Evolutionary conservation across 2,113 vertebrate genomes (phyloP).

Genomic region (Thalassarche chlororhynchos): DNA sequence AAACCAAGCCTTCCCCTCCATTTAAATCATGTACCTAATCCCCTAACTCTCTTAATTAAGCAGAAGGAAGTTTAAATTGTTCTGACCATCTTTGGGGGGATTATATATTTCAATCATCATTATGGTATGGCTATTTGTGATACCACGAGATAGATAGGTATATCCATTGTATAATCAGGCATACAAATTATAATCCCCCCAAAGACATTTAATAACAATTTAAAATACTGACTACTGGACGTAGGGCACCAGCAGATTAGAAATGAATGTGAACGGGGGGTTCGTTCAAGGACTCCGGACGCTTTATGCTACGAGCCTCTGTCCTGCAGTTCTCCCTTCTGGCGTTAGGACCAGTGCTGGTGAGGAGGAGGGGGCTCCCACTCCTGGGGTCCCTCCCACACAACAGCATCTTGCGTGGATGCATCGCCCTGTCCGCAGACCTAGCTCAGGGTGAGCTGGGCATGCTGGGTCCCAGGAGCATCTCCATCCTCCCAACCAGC

Average conservation of each 20-base stretch:
- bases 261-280: not conserved
- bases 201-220: constrained; percentile 75
- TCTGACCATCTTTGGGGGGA: constrained; percentile 81
- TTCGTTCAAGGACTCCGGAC: constrained; percentile 19
- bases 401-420: not conserved
- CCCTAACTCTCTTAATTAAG: constrained; percentile 74
- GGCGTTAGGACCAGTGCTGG: rapidly evolving
- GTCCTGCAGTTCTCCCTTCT: not conserved
- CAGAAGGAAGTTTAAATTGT: constrained; percentile 75
- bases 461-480: not conserved
- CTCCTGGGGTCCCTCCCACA: not conserved
- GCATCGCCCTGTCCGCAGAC: rapidly evolving
- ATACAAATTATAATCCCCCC: constrained; percentile 77
- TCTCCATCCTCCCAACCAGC: not conserved
- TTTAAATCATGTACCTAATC: constrained; percentile 70
- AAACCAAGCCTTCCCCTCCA: constrained; percentile 32
- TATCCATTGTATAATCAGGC: constrained; percentile 76
- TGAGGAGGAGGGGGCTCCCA: not conserved
- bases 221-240: constrained; percentile 62
- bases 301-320: not conserved
- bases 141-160: constrained; percentile 66
- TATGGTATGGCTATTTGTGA: constrained; percentile 77
- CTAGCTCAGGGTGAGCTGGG: not conserved
- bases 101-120: constrained; percentile 82
- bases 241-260: constrained; percentile 58